Percentiles rank a stretch among this genome's conserved stretches.
phyloP scores from a whole-genome alignment of 2,888 invertebrate species.

The Tipula unca region DNA sequence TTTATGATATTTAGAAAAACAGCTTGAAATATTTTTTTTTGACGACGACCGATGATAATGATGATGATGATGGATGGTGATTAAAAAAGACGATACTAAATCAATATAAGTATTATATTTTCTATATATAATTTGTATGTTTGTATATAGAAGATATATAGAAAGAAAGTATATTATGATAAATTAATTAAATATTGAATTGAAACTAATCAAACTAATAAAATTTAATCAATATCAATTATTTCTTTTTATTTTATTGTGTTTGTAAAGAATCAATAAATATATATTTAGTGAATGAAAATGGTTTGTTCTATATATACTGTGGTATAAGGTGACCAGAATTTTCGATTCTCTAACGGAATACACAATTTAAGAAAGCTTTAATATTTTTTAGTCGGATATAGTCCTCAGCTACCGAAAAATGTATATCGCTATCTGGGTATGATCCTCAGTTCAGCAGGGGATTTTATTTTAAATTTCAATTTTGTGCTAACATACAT shows the following conservation, averaged over 20 bases:
- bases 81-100: not conserved
- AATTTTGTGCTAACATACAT: no score
- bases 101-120: not conserved
- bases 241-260: not conserved
- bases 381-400: no score
- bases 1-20: not conserved
- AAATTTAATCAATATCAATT: slow-evolving; percentile 14
- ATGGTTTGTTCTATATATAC: not conserved
- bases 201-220: not conserved
- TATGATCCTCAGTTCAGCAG: no score
- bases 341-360: no score
- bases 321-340: no score
- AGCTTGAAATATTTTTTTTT: not conserved
- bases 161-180: not conserved
- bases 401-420: no score
- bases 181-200: not conserved
- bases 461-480: no score
- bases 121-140: no score
- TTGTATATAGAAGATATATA: not conserved
- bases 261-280: not conserved
- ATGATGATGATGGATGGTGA: not conserved
- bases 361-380: no score
- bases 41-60: not conserved
- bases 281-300: not conserved
- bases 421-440: no score